Evolutionary conservation across 2,113 vertebrate genomes (phyloP).

Genomic region (Triplophysa siluroides): DNA sequence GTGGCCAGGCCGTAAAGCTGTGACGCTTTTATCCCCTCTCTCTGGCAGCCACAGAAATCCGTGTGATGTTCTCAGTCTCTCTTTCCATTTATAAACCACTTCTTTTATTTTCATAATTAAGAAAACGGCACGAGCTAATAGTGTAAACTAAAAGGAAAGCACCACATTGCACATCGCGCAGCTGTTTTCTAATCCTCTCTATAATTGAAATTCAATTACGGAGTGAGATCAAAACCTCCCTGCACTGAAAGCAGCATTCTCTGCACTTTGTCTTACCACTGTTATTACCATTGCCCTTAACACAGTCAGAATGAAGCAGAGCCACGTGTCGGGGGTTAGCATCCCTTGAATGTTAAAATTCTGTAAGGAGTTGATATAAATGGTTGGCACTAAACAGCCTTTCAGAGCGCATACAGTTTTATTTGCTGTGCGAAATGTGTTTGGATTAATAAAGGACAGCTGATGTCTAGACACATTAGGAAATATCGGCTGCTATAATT

Average conservation of each 20-base stretch:
- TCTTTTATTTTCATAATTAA: slow-evolving; percentile 75
- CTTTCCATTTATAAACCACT: slow-evolving; percentile 73
- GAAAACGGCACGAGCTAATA: slow-evolving; percentile 63
- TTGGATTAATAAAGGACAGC: not conserved
- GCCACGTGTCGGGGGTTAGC: slow-evolving; percentile 7
- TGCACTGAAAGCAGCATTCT: slow-evolving; percentile 37
- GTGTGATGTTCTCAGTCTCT: slow-evolving; percentile 59
- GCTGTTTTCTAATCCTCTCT: slow-evolving; percentile 61
- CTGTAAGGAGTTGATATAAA: not conserved
- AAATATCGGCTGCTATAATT: slow-evolving; percentile 4
- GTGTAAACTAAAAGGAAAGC: slow-evolving; percentile 66
- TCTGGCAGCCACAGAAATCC: slow-evolving; percentile 45
- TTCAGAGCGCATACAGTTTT: not conserved
- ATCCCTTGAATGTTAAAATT: not conserved
- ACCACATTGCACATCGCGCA: slow-evolving; percentile 56
- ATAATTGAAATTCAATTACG: slow-evolving; percentile 65
- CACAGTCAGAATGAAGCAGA: slow-evolving; percentile 8
- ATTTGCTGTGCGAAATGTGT: not conserved
- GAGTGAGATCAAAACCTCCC: slow-evolving; percentile 59
- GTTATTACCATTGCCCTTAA: slow-evolving; percentile 40
- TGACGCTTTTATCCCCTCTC: slow-evolving; percentile 62
- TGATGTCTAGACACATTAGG: not conserved
- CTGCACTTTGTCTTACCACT: slow-evolving; percentile 31
- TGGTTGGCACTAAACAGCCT: not conserved
- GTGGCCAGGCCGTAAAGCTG: slow-evolving; percentile 63